A percentile compares a stretch with the other conserved stretches of the same genome.
Conservation (phyloP, 2,888 invertebrate species). For the Cheilosia impressa region DNA sequence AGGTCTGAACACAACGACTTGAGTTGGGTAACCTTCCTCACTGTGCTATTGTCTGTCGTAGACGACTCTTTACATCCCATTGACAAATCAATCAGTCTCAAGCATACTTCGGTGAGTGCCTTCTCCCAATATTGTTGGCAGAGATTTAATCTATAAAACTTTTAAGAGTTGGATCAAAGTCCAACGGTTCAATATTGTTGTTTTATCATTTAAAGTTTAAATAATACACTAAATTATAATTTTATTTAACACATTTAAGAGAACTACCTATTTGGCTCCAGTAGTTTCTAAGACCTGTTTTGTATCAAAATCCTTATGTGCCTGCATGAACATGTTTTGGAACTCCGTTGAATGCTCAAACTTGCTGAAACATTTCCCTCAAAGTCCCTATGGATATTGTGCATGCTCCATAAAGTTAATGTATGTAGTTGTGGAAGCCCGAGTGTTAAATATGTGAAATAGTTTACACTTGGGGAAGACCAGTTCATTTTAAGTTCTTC, state of each 20-base stretch:
- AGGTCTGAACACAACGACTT: no score
- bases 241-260: no score
- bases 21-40: neutral
- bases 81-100: slow-evolving; percentile 17
- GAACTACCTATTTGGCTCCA: no score
- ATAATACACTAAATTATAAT: no score
- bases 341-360: neutral
- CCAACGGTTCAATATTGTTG: no score
- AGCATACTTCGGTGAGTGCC: neutral
- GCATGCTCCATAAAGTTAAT: neutral
- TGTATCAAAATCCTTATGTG: no score
- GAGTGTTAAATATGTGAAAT: neutral
- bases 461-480: neutral
- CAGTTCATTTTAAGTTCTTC: neutral
- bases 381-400: neutral
- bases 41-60: neutral
- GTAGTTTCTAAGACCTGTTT: no score
- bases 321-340: no score
- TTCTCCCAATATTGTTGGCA: neutral
- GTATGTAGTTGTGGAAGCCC: neutral
- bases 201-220: no score
- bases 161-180: no score
- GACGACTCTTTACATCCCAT: neutral
- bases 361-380: neutral
- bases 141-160: neutral